Conservation (phyloP, 2,797 vertebrate genomes). For the Siniperca undulata region DNA sequence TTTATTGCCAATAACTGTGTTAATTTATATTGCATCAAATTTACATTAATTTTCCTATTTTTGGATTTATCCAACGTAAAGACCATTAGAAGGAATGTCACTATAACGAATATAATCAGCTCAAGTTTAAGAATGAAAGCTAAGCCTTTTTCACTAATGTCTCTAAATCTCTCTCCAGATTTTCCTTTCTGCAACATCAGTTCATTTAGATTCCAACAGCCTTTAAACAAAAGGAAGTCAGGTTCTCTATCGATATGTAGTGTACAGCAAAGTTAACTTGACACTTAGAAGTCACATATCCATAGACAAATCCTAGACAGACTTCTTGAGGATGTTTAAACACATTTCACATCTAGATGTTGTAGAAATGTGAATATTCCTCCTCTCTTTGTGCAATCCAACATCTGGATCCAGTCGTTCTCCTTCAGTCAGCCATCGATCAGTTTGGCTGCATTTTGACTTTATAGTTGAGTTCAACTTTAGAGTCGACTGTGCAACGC, state of each 20-base stretch:
- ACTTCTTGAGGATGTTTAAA: neutral
- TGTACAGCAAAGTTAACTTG: neutral
- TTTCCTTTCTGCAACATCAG: neutral
- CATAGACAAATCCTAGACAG: neutral
- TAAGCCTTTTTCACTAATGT: neutral
- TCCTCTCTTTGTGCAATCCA: constrained; percentile 1
- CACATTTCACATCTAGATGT: neutral
- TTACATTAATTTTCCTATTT: neutral
- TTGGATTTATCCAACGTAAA: neutral
- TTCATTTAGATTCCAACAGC: neutral
- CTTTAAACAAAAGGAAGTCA: neutral
- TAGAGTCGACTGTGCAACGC: neutral
- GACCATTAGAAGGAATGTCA: neutral
- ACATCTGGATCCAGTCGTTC: constrained; percentile 29
- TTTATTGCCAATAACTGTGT: neutral
- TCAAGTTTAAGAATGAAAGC: neutral
- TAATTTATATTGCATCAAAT: neutral
- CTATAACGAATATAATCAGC: neutral
- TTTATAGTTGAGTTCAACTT: neutral
- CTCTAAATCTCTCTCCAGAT: neutral
- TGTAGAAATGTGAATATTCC: neutral
- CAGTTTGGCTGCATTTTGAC: neutral
- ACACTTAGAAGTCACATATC: too few relatives aligned
- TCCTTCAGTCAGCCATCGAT: neutral
- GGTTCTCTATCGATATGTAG: neutral